A percentile compares a stretch with the other conserved stretches of the same genome.
These are phyloP conservation scores for Tetropium fuscum DNA, from an alignment of 2,888 invertebrate genomes.

Conservation along the genomic window DNA sequence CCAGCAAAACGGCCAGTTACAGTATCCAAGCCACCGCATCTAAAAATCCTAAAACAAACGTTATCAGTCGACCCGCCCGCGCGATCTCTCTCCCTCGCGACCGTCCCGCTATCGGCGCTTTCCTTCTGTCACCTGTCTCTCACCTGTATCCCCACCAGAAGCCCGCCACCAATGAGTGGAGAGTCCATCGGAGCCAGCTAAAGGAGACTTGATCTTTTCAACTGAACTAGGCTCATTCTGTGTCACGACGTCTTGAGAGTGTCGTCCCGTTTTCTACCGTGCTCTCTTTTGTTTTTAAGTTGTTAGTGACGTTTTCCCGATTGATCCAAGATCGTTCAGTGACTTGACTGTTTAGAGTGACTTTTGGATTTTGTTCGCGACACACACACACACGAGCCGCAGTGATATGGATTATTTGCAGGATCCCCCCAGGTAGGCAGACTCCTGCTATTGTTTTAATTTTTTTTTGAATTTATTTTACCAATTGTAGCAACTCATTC, in stretches of 20 bases:
- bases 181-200: slow-evolving; percentile 48
- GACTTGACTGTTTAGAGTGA: slow-evolving; percentile 21
- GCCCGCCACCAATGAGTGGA: slow-evolving; percentile 51
- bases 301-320: slow-evolving; percentile 35
- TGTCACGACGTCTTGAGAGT: slow-evolving; percentile 44
- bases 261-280: slow-evolving; percentile 26
- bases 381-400: too few species aligned
- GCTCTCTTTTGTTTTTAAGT: slow-evolving; percentile 31
- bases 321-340: slow-evolving; percentile 21
- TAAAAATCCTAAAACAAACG: slow-evolving; percentile 34
- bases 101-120: slow-evolving; percentile 27
- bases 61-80: slow-evolving; percentile 28
- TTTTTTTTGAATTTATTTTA: not conserved
- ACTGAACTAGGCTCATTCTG: slow-evolving; percentile 55
- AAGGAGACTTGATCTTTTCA: slow-evolving; percentile 59
- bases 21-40: slow-evolving; percentile 31
- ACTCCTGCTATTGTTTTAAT: slow-evolving; percentile 1
- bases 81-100: slow-evolving; percentile 27
- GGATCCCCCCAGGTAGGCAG: slow-evolving; percentile 24
- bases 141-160: slow-evolving; percentile 60
- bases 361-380: slow-evolving; percentile 14
- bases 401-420: slow-evolving; percentile 36
- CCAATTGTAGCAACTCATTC: too few species aligned
- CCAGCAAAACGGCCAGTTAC: slow-evolving; percentile 15
- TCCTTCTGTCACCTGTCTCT: slow-evolving; percentile 50